Conservation (phyloP, 2,888 invertebrate genomes). For the Neuroscelio doddi region DNA sequence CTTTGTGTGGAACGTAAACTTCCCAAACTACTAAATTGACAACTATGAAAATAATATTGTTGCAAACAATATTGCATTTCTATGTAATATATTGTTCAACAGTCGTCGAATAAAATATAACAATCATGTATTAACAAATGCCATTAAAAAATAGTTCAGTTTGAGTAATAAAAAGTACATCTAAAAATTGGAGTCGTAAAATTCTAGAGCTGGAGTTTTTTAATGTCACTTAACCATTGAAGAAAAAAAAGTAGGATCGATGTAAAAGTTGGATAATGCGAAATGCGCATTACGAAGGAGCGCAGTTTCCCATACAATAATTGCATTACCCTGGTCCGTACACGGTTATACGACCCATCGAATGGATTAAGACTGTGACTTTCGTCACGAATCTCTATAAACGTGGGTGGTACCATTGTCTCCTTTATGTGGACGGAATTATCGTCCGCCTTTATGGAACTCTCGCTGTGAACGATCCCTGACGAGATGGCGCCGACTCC, state of each 20-base stretch:
- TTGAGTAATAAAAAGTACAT: too few species aligned
- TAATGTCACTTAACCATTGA: too few species aligned
- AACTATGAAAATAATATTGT: too few species aligned
- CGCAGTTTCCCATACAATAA: constrained; percentile 27
- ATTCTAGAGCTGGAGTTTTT: too few species aligned
- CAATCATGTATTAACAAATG: too few species aligned
- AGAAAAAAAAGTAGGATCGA: neutral
- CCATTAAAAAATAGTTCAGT: too few species aligned
- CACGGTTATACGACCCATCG: constrained; percentile 33
- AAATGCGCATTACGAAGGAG: constrained; percentile 18
- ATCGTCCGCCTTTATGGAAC: constrained; percentile 19
- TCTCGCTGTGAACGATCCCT: constrained; percentile 3
- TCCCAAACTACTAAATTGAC: too few species aligned
- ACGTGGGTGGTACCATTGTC: constrained; percentile 38
- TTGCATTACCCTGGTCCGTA: constrained; percentile 23
- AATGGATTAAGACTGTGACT: constrained; percentile 27
- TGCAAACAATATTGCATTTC: too few species aligned
- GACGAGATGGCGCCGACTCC: constrained; percentile 20
- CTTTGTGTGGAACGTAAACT: too few species aligned
- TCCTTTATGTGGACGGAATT: constrained; percentile 19
- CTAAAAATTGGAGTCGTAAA: too few species aligned
- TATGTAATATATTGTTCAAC: too few species aligned
- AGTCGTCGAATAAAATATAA: too few species aligned
- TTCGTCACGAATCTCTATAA: constrained; percentile 30
- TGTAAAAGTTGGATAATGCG: neutral